Conservation (phyloP, 2,888 invertebrate genomes). For the Agrotis ipsilon region DNA sequence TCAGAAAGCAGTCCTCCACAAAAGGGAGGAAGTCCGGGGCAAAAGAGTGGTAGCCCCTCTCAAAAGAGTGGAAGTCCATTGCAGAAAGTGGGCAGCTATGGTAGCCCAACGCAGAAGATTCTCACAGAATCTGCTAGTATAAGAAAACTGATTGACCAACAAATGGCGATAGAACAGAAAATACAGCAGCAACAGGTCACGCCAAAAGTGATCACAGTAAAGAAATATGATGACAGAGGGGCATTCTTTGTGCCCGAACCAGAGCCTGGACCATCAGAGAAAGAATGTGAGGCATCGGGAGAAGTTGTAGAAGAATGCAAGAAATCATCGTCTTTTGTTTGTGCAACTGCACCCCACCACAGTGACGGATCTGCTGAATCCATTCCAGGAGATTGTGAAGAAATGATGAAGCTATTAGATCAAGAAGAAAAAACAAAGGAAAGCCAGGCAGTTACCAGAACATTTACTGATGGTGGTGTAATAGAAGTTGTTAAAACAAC, state of each 20-base stretch:
- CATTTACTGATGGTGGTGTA: conserved; percentile 79
- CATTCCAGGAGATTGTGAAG: conserved; percentile 91
- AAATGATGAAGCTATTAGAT: conserved; percentile 91
- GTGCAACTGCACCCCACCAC: conserved; percentile 82
- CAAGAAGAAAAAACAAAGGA: conserved; percentile 87
- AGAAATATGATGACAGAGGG: conserved; percentile 87
- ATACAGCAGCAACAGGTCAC: conserved; percentile 81
- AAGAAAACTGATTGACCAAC: conserved; percentile 88
- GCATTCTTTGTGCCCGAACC: conserved; percentile 87
- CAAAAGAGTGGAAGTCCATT: conserved; percentile 89
- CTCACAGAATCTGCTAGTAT: conserved; percentile 88
- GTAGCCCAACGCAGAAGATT: conserved; percentile 87
- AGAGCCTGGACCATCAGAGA: conserved; percentile 73
- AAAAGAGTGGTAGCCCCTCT: conserved; percentile 87
- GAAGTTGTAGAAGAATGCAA: conserved; percentile 85
- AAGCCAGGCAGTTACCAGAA: conserved; percentile 72
- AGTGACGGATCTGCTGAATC: conserved; percentile 89
- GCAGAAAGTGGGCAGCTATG: conserved; percentile 86
- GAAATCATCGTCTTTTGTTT: conserved; percentile 85
- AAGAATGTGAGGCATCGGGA: conserved; percentile 66
- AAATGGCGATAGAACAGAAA: conserved; percentile 86
- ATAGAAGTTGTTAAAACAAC: conserved; percentile 87
- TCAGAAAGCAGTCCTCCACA: conserved; percentile 92
- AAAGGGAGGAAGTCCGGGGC: conserved; percentile 87
- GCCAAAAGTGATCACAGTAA: conserved; percentile 87